phyloP scores from a whole-genome alignment of 2,888 invertebrate genomes.

The Apotomis turbidana region DNA sequence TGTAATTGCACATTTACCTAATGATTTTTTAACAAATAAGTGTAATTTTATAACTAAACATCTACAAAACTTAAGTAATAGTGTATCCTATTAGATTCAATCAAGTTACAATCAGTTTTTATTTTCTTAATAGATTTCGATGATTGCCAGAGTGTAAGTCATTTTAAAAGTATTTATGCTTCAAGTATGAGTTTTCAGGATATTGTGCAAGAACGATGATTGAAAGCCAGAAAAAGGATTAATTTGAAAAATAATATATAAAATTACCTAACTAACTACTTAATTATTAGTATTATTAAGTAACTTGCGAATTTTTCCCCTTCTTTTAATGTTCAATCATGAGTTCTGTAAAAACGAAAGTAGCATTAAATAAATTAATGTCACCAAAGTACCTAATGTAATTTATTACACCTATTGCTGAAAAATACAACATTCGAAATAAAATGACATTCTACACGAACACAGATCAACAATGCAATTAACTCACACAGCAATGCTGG shows the following conservation, averaged over 20 bases:
- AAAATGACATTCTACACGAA: conserved; percentile 71
- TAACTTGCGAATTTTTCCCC: not conserved
- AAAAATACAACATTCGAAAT: conserved; percentile 66
- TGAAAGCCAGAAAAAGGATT: no score
- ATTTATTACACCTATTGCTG: conserved; percentile 52
- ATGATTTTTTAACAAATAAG: not conserved
- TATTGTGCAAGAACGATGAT: no score
- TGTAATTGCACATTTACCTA: conserved; percentile 16
- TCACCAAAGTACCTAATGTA: conserved; percentile 1
- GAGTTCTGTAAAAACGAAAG: not conserved
- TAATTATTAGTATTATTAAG: not conserved
- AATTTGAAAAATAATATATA: no score
- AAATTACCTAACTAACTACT: no score
- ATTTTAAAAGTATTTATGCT: no score
- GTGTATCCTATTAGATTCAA: not conserved
- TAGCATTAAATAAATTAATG: conserved; percentile 9
- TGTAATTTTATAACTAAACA: no score
- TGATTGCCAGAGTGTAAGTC: not conserved
- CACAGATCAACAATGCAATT: conserved; percentile 79
- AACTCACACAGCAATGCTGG: conserved; percentile 71
- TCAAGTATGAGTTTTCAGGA: no score
- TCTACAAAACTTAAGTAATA: no score
- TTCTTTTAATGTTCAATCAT: not conserved
- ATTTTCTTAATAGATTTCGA: conserved; percentile 8
- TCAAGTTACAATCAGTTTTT: not conserved